Percentiles rank a stretch among this genome's conserved stretches.
Conservation (phyloP, 1,140 invertebrate genomes). For the Drosophila paulistorum region DNA sequence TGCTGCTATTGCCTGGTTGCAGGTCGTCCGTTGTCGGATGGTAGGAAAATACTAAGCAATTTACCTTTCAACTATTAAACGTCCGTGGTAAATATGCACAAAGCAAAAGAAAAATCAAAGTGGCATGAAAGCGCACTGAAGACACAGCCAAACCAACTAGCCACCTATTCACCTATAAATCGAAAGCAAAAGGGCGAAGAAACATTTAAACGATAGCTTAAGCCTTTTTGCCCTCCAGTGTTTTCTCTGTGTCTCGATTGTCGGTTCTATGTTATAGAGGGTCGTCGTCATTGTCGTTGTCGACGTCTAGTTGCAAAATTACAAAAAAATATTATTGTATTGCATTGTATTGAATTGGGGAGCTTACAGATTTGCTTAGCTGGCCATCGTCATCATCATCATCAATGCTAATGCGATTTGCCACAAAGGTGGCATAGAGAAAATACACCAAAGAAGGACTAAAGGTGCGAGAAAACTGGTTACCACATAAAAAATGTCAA, state of each 20-base stretch:
- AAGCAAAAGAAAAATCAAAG: constrained; percentile 78
- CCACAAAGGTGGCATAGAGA: constrained; percentile 51
- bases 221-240: constrained; percentile 42
- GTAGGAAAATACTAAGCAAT: constrained; percentile 73
- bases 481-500: constrained; percentile 31
- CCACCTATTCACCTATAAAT: not conserved
- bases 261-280: constrained; percentile 59
- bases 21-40: constrained; percentile 8
- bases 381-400: constrained; percentile 5
- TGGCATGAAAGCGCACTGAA: constrained; percentile 76
- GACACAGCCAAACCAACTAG: constrained; percentile 43
- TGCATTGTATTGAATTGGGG: constrained; percentile 63
- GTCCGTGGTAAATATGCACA: constrained; percentile 72
- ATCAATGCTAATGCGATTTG: constrained; percentile 4
- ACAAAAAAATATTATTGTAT: constrained; percentile 80
- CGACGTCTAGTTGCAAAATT: constrained; percentile 47
- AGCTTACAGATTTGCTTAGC: constrained; percentile 48
- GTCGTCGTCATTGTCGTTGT: constrained; percentile 8
- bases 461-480: constrained; percentile 40
- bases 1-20: constrained; percentile 14
- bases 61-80: constrained; percentile 81
- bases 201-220: constrained; percentile 69
- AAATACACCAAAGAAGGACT: no score
- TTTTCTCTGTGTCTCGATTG: constrained; percentile 47
- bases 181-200: constrained; percentile 17